Evolutionary conservation across 2,113 vertebrate genomes (phyloP).

Genomic region (Syngnathus floridae): DNA sequence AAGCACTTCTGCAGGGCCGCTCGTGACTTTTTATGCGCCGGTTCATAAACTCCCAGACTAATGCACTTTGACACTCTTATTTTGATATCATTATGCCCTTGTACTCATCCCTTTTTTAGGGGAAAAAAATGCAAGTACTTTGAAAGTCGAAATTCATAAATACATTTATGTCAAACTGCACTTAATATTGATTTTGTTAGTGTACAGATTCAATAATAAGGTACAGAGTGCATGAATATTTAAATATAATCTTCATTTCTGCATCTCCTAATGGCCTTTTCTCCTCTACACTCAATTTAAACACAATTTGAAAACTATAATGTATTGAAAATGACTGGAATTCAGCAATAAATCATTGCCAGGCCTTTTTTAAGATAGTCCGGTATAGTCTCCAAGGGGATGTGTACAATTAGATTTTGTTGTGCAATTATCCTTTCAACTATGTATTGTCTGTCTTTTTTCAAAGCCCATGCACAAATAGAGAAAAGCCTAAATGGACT

Average conservation of each 20-base stretch:
- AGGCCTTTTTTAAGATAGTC: constrained; percentile 95
- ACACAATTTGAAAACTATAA: constrained; percentile 99
- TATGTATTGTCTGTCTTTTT: constrained; percentile 76
- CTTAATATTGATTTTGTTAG: constrained; percentile 99
- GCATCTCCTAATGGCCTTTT: constrained; percentile 99
- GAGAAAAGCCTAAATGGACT: constrained; percentile 76
- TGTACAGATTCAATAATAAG: constrained; percentile 99
- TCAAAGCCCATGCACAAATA: constrained; percentile 76
- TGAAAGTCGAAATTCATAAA: constrained; percentile 99
- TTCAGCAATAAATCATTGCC: constrained; percentile 99
- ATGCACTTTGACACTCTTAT: constrained; percentile 98
- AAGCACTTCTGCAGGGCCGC: constrained; percentile 90
- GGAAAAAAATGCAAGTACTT: constrained; percentile 99
- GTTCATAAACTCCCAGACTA: constrained; percentile 92
- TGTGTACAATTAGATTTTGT: constrained; percentile 97
- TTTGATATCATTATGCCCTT: constrained; percentile 99
- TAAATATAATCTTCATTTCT: constrained; percentile 99
- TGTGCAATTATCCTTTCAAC: constrained; percentile 95
- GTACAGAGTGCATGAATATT: constrained; percentile 99
- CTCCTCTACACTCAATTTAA: constrained; percentile 99
- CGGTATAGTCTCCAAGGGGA: constrained; percentile 86
- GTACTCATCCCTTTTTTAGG: constrained; percentile 98
- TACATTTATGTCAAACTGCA: constrained; percentile 99
- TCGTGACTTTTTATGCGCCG: constrained; percentile 85
- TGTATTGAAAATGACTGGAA: constrained; percentile 99